Evolutionary conservation across 2,113 vertebrate genomes (phyloP).

Genomic region (Otolemur garnettii): DNA sequence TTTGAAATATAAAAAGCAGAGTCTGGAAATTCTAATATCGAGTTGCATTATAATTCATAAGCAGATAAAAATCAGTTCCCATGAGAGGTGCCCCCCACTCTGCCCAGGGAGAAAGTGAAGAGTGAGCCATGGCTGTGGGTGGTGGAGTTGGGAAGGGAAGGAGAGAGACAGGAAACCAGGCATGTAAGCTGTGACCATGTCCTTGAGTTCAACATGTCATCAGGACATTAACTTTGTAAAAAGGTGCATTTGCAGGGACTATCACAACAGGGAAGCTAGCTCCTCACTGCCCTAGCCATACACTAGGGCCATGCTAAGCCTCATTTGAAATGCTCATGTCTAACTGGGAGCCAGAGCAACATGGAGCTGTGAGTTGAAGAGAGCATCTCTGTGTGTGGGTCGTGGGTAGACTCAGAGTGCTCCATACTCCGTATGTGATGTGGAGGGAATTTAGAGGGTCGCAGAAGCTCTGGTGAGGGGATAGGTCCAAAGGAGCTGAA

Average conservation of each 20-base stretch:
- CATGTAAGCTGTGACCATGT: too few species aligned
- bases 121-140: fast-evolving
- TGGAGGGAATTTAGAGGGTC: neutral
- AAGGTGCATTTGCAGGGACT: neutral
- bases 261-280: neutral
- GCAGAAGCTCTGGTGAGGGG: neutral
- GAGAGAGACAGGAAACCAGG: neutral
- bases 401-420: neutral
- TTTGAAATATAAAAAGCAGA: neutral
- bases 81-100: neutral
- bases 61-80: neutral
- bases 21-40: neutral
- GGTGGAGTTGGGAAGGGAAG: neutral
- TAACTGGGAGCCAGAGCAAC: neutral
- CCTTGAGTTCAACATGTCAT: neutral
- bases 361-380: neutral
- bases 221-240: neutral
- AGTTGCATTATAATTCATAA: neutral
- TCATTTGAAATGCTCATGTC: neutral
- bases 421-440: neutral
- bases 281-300: neutral
- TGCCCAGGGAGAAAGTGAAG: neutral
- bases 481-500: neutral
- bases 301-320: neutral
- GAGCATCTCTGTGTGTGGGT: neutral